A percentile compares a stretch with the other conserved stretches of the same genome.
These are phyloP conservation scores for Athalia cordata DNA, from an alignment of 2,888 invertebrate species.

Conservation along the genomic window DNA sequence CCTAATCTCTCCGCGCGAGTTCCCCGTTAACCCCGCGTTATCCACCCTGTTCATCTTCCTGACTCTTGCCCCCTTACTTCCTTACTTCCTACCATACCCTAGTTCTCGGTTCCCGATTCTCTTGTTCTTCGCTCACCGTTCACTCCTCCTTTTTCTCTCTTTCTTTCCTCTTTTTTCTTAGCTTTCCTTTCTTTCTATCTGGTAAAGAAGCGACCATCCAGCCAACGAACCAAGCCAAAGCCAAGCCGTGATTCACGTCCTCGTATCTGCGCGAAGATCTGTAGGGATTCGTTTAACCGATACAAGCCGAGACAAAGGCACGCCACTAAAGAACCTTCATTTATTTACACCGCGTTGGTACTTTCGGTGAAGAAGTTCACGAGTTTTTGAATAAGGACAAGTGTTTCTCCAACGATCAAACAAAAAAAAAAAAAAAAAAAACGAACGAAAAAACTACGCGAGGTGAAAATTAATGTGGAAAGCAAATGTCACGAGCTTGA, in stretches of 20 bases:
- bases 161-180: not conserved
- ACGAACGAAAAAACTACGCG: too few species aligned
- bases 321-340: slow-evolving; percentile 48
- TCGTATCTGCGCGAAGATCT: slow-evolving; percentile 52
- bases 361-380: not conserved
- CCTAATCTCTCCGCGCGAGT: slow-evolving; percentile 60
- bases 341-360: not conserved
- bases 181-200: not conserved
- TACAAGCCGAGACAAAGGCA: slow-evolving; percentile 52
- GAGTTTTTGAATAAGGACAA: not conserved
- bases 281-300: slow-evolving; percentile 55
- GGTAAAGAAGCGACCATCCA: too few species aligned
- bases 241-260: slow-evolving; percentile 55
- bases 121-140: too few species aligned
- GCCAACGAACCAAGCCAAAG: too few species aligned
- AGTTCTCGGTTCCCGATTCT: slow-evolving; percentile 3
- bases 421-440: too few species aligned
- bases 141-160: slow-evolving; percentile 14
- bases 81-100: slow-evolving; percentile 13
- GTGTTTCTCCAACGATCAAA: not conserved
- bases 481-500: too few species aligned
- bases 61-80: slow-evolving; percentile 55
- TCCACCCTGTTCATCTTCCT: slow-evolving; percentile 61
- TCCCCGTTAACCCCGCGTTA: slow-evolving; percentile 59
- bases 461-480: not conserved